A percentile compares a stretch with the other conserved stretches of the same genome.
phyloP scores from a whole-genome alignment of 2,113 vertebrate species.

The Siniperca knerii region DNA sequence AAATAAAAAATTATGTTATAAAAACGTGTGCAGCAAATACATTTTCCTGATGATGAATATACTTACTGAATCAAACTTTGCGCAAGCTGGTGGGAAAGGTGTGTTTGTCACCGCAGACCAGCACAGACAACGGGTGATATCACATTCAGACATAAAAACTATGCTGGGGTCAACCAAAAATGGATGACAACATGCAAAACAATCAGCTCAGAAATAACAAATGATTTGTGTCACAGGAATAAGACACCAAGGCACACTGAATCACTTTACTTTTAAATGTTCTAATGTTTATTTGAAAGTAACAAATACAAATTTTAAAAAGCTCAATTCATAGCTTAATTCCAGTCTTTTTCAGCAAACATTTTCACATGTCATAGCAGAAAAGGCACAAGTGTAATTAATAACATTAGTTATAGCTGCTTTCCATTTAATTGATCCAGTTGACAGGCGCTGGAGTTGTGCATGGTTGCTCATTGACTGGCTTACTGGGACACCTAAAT shows the following conservation, averaged over 20 bases:
- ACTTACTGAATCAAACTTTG: too few species aligned
- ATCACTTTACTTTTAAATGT: background rate
- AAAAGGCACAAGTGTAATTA: background rate
- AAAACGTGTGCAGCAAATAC: background rate
- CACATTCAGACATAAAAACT: background rate
- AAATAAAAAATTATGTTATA: too few species aligned
- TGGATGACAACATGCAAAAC: background rate
- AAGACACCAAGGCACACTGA: background rate
- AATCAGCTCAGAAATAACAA: background rate
- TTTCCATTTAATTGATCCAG: background rate
- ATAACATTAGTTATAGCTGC: background rate
- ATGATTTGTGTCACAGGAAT: background rate
- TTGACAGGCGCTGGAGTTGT: too few species aligned
- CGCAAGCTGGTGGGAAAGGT: too few species aligned
- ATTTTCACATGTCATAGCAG: background rate
- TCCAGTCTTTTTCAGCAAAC: too few species aligned
- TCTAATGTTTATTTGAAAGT: background rate
- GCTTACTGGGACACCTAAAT: too few species aligned
- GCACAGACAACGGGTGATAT: background rate
- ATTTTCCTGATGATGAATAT: background rate
- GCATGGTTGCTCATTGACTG: too few species aligned
- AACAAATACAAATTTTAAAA: background rate
- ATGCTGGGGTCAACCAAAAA: background rate
- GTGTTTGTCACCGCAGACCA: too few species aligned
- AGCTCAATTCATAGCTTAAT: background rate